These are phyloP conservation scores for Ctena decussata DNA, from an alignment of 2,888 invertebrate species.

Conservation along the genomic window DNA sequence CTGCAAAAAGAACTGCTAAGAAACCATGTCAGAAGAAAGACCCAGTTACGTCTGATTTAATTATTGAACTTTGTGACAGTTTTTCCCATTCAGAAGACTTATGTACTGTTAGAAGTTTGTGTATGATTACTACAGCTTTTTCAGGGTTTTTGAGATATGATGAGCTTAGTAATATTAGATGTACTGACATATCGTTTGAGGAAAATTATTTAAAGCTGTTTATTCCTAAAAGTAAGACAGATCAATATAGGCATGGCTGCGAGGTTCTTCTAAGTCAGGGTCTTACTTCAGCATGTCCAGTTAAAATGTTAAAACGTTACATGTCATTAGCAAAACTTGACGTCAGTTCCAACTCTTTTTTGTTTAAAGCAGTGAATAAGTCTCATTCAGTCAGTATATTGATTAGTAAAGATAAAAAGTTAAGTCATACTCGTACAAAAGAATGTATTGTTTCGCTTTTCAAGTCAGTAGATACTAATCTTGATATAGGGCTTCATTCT, in stretches of 20 bases:
- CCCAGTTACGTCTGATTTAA: not conserved
- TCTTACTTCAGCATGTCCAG: not conserved
- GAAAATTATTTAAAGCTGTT: not conserved
- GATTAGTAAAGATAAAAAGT: not conserved
- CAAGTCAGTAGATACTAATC: not conserved
- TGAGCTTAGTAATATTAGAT: conserved; percentile 17
- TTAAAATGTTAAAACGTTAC: not conserved
- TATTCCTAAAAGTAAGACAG: conserved; percentile 6
- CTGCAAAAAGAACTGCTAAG: not conserved
- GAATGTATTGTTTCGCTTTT: not conserved
- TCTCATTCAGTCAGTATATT: not conserved
- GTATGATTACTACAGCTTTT: conserved; percentile 19
- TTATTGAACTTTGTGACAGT: conserved; percentile 14
- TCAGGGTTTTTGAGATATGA: conserved; percentile 26
- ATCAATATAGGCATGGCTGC: conserved; percentile 3
- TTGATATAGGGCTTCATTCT: not conserved
- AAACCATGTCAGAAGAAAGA: conserved; percentile 13
- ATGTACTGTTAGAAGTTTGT: not conserved
- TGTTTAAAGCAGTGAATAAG: not conserved
- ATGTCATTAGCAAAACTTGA: not conserved
- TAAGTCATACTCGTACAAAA: not conserved
- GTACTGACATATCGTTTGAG: not conserved
- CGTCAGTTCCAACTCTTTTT: not conserved
- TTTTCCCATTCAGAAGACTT: conserved; percentile 4
- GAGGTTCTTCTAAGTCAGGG: not conserved